phyloP scores from a whole-genome alignment of 2,113 vertebrate species.

The Arothron firmamentum region DNA sequence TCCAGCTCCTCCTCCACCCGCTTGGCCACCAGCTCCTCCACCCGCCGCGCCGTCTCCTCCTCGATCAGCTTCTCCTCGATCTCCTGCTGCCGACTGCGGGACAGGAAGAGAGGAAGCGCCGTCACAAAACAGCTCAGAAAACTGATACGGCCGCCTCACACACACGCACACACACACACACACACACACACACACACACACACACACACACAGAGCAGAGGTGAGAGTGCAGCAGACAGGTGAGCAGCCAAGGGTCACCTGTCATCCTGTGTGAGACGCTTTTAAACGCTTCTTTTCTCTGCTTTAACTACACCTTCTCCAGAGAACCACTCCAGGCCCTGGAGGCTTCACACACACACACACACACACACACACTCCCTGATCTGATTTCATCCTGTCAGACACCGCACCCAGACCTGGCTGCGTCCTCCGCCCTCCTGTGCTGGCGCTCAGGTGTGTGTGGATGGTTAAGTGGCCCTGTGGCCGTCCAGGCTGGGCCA shows the following conservation, averaged over 20 bases:
- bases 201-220: neutral
- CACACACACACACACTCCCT: too few relatives aligned
- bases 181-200: too few relatives aligned
- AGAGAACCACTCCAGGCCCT: constrained; percentile 26
- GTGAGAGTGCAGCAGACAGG: neutral
- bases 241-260: constrained; percentile 8
- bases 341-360: too few relatives aligned
- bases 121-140: too few relatives aligned
- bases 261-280: constrained; percentile 4
- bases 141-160: too few relatives aligned
- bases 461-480: constrained; percentile 20
- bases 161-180: too few relatives aligned
- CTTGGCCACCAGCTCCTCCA: constrained; percentile 96
- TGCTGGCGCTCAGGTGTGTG: too few relatives aligned
- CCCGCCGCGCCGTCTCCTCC: constrained; percentile 96
- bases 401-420: too few relatives aligned
- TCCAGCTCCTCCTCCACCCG: constrained; percentile 97
- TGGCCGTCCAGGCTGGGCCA: constrained; percentile 24
- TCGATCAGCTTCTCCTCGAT: constrained; percentile 99
- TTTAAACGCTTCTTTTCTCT: constrained; percentile 21
- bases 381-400: too few relatives aligned
- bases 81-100: constrained; percentile 88
- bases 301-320: constrained; percentile 15
- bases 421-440: too few relatives aligned
- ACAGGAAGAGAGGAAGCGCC: neutral